These are phyloP conservation scores for Dinoponera quadriceps DNA, from an alignment of 1,140 invertebrate species.

Conservation along the genomic window DNA sequence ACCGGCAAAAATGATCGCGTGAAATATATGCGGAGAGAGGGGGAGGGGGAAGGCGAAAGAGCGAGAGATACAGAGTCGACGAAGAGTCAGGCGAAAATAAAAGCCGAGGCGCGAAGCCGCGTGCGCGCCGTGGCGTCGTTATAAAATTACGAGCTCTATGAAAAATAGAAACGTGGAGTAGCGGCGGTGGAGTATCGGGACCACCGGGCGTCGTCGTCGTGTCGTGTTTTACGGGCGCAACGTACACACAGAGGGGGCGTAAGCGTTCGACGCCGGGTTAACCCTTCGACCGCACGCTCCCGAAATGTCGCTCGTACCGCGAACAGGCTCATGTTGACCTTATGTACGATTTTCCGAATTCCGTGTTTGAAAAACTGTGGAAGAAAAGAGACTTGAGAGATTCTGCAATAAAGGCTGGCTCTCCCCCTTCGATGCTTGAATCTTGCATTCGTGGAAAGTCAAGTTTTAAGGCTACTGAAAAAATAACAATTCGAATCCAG, in stretches of 20 bases:
- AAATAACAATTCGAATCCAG: no score
- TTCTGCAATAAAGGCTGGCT: no score
- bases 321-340: no score
- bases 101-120: neutral
- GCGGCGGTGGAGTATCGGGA: neutral
- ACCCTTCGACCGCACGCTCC: no score
- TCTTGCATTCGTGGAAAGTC: no score
- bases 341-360: no score
- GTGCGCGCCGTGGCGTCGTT: neutral
- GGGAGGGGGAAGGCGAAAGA: neutral
- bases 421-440: no score
- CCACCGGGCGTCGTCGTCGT: neutral
- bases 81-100: conserved; percentile 19
- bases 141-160: conserved; percentile 37
- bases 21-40: neutral
- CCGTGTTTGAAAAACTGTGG: no score
- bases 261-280: no score
- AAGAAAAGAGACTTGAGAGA: no score
- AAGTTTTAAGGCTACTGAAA: no score
- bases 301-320: no score
- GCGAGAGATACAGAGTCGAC: neutral
- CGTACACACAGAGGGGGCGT: neutral
- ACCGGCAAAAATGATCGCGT: conserved; percentile 34
- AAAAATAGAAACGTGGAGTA: conserved; percentile 36
- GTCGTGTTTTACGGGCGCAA: neutral